Evolutionary conservation across 1,140 invertebrate genomes (phyloP), one percentile per base, ranked within the genome.

Genomic region (Aphis gossypii): DNA sequence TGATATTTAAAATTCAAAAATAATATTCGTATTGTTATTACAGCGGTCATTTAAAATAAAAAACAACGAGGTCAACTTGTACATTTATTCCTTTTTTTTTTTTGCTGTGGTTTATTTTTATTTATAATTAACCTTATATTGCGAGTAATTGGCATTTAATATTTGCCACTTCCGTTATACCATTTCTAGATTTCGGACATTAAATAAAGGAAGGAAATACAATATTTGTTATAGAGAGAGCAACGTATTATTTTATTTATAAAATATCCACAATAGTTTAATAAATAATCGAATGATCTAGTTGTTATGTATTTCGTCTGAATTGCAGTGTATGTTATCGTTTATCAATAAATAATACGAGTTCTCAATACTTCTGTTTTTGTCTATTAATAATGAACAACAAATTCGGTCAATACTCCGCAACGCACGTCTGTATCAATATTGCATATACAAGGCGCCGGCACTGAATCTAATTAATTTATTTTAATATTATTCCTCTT

Each of bases 61-160:
- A 76, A 86, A 48, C 48, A 87, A n/a, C 18, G 6, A 87, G 86
- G 86, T 87, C 86, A 87, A 87, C 30, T 8, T n/a, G 5, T 87
- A 46, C 46, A 44, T 87, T 48, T 51, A 9, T 51, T 87, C 20
- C 0, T 51, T 87, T 14, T 48, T 48, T 48, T 48, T 51, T 14
- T 48, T 48, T 48, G 4, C 1, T 44, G 41, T 46, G 25, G 44
- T 23, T 87, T 44, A n/a, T 41, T 84, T n/a, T 11, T n/a, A 46
- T 18, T n/a, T 35, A 82, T n/a, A 87, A 87, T 87, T 87, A 87
- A 87, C 84, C 44, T 87, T 87, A 20, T 48, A 51, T 51, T 46
- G 0, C 30, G 30, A 48, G 86, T n/a, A 87, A 41, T 30, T 87
- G 30, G 48, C 60, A 76, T 76, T 76, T 76, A 76, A 76, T 76